Evolutionary conservation across 35 echinoderm and acorn worm genomes (phyloP).

Genomic region (Acanthaster planci): DNA sequence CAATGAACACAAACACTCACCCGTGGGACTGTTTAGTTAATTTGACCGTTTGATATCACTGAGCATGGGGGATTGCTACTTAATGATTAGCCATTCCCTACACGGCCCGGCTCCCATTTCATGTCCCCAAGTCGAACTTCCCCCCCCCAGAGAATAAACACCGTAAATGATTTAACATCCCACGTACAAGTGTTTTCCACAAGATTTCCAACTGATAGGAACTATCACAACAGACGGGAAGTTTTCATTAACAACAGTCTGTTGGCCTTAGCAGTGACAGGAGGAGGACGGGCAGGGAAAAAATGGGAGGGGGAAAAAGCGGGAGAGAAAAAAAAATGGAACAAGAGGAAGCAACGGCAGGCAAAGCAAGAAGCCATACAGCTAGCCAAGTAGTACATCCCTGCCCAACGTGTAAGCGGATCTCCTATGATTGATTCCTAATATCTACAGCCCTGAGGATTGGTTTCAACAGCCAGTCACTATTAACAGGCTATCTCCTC

Average conservation of each 20-base stretch:
- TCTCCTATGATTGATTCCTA: constrained; percentile 11
- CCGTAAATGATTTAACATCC: not conserved
- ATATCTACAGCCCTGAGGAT: constrained; percentile 10
- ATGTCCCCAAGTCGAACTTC: not conserved
- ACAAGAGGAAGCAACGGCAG: too few species aligned
- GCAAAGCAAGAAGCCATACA: too few species aligned
- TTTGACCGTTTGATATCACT: too few species aligned
- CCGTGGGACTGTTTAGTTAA: too few species aligned
- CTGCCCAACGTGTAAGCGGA: not conserved
- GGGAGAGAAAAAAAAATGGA: too few species aligned
- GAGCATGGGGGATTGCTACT: too few species aligned
- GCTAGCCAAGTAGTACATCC: too few species aligned
- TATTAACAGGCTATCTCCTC: too few species aligned
- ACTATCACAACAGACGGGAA: not conserved
- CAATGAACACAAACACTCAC: too few species aligned
- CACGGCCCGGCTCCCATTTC: too few species aligned
- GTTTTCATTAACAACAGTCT: constrained; percentile 25
- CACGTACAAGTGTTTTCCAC: not conserved
- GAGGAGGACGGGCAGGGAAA: not conserved
- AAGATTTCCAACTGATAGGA: constrained; percentile 2
- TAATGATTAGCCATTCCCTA: too few species aligned
- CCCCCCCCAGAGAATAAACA: not conserved
- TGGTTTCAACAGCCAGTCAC: not conserved
- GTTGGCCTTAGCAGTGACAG: not conserved
- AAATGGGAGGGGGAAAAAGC: too few species aligned